Base-by-base conservation (phyloP, 1,140 invertebrate genomes). In the Pogonomyrmex californicus region DNA sequence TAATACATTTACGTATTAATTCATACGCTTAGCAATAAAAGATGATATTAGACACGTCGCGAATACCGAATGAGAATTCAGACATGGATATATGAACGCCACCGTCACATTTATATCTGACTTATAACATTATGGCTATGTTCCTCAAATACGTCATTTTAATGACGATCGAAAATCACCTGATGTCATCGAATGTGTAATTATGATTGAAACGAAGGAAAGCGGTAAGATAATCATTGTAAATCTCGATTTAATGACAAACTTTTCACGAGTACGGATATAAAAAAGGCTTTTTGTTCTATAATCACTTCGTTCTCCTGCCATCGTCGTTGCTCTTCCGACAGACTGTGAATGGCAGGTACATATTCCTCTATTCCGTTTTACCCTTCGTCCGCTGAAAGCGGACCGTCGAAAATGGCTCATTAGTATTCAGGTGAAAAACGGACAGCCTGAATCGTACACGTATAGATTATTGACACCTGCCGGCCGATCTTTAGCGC, bases 341-440 rank as follows among this genome's bases (percentile, higher is more conserved):
- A 88, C 66, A 58, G 87, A 47, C 38, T 51, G 47, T 88, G 87
- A 88, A 68, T 87, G 71, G 83, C 87, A 71, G 87, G n/a, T 77
- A 88, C 79, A 71, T 88, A 87, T 70, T 33, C 54, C 63, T 60
- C 68, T 54, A 70, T 85, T 87, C 70, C 78, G 73, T 71, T 77
- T 76, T 47, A 87, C 54, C 47, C 79, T 62, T 77, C 78, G 66
- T 87, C n/a, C 77, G 47, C 1, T 76, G 70, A 56, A 65, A 56
- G 63, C 78, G 63, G 5, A 63, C 49, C 77, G 77, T 54, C 56
- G 68, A 87, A 88, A 87, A 83, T 88, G 87, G 87, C 77, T 87
- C 79, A 88, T 88, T 87, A 85, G 86, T 62, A 81, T 87, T 77
- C 54, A 73, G 71, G 54, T 47, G 36, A 51, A 87, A 85, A 76